Conservation (phyloP, 2,797 vertebrate species). For the Oceanodroma leucorhoa region DNA sequence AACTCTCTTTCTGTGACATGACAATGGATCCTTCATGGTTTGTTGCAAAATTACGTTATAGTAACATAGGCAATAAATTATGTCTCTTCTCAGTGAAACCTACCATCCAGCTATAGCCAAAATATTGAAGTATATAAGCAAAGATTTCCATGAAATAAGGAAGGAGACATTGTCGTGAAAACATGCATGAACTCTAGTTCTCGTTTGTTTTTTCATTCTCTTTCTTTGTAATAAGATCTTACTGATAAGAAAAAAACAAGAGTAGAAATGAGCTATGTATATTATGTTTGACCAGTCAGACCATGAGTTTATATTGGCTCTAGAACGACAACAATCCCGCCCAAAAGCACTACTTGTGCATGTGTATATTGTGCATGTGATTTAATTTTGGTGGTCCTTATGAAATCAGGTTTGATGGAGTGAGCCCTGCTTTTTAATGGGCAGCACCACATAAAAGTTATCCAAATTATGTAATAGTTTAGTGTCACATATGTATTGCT, state of each 20-base stretch:
- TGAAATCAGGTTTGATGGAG: background rate
- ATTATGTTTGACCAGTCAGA: background rate
- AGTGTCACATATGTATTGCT: background rate
- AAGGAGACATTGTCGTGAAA: background rate
- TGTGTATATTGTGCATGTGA: background rate
- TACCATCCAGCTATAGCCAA: background rate
- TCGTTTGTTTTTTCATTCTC: background rate
- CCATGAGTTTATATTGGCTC: background rate
- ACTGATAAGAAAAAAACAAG: background rate
- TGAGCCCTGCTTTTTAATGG: background rate
- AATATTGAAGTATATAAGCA: background rate
- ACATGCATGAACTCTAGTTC: background rate
- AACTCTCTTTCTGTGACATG: background rate
- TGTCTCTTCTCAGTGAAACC: background rate
- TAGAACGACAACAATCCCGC: background rate
- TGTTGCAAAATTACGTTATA: background rate
- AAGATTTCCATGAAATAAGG: background rate
- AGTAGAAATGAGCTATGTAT: background rate
- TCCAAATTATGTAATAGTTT: background rate
- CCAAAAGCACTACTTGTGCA: background rate
- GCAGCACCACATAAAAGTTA: background rate
- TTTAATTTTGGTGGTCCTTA: background rate
- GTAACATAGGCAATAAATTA: background rate
- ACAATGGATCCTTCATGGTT: background rate
- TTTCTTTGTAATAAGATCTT: background rate